Evolutionary conservation across 2,797 vertebrate species (phyloP).

Genomic region (Schizopygopsis pylzovi): DNA sequence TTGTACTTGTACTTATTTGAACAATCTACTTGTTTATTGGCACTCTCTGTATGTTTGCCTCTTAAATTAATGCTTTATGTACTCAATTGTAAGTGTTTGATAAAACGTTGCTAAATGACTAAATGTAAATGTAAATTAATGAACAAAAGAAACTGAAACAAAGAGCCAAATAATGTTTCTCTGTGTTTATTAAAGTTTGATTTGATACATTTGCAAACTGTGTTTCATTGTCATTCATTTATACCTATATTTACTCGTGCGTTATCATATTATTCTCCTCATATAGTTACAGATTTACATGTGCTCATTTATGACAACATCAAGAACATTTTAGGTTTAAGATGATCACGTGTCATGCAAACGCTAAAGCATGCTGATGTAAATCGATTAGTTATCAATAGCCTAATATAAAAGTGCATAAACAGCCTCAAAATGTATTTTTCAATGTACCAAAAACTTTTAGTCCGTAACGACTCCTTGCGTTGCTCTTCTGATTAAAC

Average conservation of each 20-base stretch:
- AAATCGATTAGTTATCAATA: neutral
- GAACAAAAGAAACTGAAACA: neutral
- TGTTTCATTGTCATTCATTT: neutral
- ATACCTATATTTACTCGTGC: neutral
- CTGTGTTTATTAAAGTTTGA: neutral
- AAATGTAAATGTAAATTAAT: too few relatives aligned
- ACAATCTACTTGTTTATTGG: too few relatives aligned
- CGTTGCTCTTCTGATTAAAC: neutral
- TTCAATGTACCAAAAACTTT: neutral
- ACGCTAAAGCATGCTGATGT: neutral
- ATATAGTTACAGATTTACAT: neutral
- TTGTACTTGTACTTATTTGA: too few relatives aligned
- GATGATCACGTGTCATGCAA: neutral
- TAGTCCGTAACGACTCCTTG: neutral
- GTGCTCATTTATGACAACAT: neutral
- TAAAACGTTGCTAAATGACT: too few relatives aligned
- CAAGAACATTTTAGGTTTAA: neutral
- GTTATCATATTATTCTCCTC: neutral
- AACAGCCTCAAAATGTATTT: neutral
- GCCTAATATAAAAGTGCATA: neutral
- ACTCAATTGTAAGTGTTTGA: too few relatives aligned
- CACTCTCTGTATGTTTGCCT: too few relatives aligned
- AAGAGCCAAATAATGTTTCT: neutral
- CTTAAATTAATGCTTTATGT: too few relatives aligned
- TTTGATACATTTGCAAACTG: conserved; percentile 15